phyloP scores from a whole-genome alignment of 1,140 invertebrate genomes.

The Metopolophium dirhodum region DNA sequence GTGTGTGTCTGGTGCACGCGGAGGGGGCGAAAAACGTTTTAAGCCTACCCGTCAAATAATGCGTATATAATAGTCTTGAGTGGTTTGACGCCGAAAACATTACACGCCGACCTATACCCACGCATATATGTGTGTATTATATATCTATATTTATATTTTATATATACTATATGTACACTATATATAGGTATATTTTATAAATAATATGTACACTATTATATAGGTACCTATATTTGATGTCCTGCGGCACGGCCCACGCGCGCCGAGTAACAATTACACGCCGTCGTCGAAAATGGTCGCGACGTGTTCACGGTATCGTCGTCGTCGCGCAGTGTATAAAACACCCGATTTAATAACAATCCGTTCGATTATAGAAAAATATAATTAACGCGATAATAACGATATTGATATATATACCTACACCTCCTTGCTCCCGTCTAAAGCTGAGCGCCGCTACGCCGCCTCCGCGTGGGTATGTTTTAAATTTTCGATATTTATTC shows the following conservation, averaged over 20 bases:
- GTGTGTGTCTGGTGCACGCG: background rate
- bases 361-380: background rate
- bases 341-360: background rate
- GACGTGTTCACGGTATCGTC: background rate
- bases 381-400: background rate
- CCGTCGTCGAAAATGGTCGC: background rate
- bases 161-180: background rate
- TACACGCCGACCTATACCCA: background rate
- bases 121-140: background rate
- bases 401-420: background rate
- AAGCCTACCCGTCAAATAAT: conserved; percentile 7
- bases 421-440: no score
- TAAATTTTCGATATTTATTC: background rate
- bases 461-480: background rate
- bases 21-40: conserved; percentile 2
- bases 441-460: no score
- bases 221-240: no score
- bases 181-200: background rate
- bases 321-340: background rate
- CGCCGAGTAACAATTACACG: background rate
- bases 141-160: background rate
- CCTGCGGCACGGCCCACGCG: background rate
- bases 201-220: no score
- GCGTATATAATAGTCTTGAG: background rate
- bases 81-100: conserved; percentile 8